These are phyloP conservation scores for Podabrus alpinus DNA, from an alignment of 2,888 invertebrate species.

Conservation along the genomic window DNA sequence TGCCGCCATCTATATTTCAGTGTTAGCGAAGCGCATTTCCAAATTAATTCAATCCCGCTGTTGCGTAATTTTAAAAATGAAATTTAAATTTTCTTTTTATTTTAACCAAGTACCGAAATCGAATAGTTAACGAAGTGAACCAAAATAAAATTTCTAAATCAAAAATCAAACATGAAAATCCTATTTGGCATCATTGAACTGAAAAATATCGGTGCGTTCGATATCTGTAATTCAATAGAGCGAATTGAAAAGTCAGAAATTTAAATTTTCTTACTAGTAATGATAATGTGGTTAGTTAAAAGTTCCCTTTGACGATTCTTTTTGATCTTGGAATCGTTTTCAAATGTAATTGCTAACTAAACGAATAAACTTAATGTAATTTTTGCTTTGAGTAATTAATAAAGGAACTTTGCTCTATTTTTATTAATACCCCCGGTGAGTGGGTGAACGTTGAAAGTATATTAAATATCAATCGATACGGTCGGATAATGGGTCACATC, in stretches of 20 bases:
- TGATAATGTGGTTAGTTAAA: conserved; percentile 47
- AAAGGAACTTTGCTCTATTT: not conserved
- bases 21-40: too few species aligned
- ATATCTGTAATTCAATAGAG: conserved; percentile 44
- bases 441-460: not conserved
- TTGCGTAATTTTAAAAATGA: too few species aligned
- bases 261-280: conserved; percentile 36
- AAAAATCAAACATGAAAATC: conserved; percentile 46
- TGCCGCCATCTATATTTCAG: too few species aligned
- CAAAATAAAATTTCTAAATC: conserved; percentile 33
- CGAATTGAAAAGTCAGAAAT: conserved; percentile 37
- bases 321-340: conserved; percentile 39
- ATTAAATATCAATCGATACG: conserved; percentile 27
- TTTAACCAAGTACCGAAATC: not conserved
- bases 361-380: not conserved
- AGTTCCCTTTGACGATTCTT: conserved; percentile 39
- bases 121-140: conserved; percentile 2
- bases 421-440: not conserved
- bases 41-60: too few species aligned
- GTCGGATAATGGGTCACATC: conserved; percentile 16
- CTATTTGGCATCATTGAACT: conserved; percentile 39
- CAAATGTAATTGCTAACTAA: conserved; percentile 34
- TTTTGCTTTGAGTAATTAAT: not conserved
- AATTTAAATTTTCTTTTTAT: not conserved
- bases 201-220: conserved; percentile 32